These are phyloP conservation scores for Stenolophus ochropezus DNA, from an alignment of 2,888 invertebrate species.

Conservation along the genomic window DNA sequence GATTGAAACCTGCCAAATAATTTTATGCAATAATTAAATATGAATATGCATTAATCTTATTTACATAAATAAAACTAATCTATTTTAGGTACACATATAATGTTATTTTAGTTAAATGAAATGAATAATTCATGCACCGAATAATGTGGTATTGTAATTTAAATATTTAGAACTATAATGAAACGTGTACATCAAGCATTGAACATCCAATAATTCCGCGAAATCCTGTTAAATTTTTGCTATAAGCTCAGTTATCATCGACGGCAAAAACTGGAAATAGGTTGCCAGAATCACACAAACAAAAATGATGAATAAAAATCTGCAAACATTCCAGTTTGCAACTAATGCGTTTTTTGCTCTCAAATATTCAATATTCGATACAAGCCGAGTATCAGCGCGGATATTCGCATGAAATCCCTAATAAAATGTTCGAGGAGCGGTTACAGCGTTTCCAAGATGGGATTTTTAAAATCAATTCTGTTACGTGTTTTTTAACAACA, in stretches of 20 bases:
- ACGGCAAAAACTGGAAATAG: constrained; percentile 10
- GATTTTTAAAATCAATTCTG: background rate
- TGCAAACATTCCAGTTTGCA: constrained; percentile 15
- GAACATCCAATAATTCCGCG: background rate
- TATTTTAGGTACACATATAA: background rate
- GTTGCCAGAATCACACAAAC: background rate
- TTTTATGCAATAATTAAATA: too few species aligned
- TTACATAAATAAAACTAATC: background rate
- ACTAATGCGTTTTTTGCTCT: constrained; percentile 22
- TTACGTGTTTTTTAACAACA: background rate
- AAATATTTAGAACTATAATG: background rate
- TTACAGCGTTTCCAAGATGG: background rate
- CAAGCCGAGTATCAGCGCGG: constrained; percentile 11
- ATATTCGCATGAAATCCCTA: constrained; percentile 5
- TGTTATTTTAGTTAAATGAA: background rate
- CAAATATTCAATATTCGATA: constrained; percentile 32
- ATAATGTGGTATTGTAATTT: background rate
- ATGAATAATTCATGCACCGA: background rate
- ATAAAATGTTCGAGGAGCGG: background rate
- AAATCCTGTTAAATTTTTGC: constrained; percentile 14
- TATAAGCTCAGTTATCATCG: constrained; percentile 2
- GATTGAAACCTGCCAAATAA: too few species aligned
- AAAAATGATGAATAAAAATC: constrained; percentile 23
- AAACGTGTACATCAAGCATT: background rate
- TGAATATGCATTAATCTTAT: background rate